These are phyloP conservation scores for Caenorhabditis japonica DNA, from an alignment of 2,888 invertebrate species.

Conservation along the genomic window DNA sequence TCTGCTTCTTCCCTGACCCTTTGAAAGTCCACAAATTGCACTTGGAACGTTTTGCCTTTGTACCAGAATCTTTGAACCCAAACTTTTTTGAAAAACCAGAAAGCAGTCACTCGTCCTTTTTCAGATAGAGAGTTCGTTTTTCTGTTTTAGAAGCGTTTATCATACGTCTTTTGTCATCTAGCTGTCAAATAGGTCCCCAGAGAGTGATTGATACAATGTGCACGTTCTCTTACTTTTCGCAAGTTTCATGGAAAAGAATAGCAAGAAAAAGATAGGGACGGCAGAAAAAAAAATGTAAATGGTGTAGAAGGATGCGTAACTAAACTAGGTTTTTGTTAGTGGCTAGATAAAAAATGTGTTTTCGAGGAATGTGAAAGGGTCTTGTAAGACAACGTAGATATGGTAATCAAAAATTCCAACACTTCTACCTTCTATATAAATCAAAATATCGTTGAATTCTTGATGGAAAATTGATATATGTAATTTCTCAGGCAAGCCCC, in stretches of 20 bases:
- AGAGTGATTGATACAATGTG: conserved; percentile 38
- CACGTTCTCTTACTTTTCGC: conserved; percentile 8
- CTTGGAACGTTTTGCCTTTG: conserved; percentile 23
- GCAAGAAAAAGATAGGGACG: conserved; percentile 23
- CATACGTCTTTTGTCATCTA: conserved; percentile 21
- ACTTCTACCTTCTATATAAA: conserved; percentile 22
- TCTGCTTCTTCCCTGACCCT: conserved; percentile 33
- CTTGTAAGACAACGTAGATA: too few species aligned
- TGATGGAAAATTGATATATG: conserved; percentile 46
- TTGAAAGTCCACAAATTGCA: conserved; percentile 22
- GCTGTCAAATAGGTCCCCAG: conserved; percentile 30
- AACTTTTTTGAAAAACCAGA: conserved; percentile 1
- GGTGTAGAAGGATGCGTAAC: conserved; percentile 12
- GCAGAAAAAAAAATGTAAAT: conserved; percentile 25
- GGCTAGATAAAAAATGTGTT: background rate
- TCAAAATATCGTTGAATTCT: conserved; percentile 45
- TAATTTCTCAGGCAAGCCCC: conserved; percentile 21
- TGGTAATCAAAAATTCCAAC: conserved; percentile 26
- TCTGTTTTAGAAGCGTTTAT: conserved; percentile 18
- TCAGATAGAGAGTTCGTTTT: background rate
- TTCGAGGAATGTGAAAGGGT: background rate
- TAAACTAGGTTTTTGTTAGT: conserved; percentile 11
- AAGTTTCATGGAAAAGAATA: conserved; percentile 17
- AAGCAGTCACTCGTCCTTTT: conserved; percentile 2
- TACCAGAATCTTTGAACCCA: conserved; percentile 17